phyloP scores from a whole-genome alignment of 1,140 invertebrate genomes.

The Latrodectus geometricus region DNA sequence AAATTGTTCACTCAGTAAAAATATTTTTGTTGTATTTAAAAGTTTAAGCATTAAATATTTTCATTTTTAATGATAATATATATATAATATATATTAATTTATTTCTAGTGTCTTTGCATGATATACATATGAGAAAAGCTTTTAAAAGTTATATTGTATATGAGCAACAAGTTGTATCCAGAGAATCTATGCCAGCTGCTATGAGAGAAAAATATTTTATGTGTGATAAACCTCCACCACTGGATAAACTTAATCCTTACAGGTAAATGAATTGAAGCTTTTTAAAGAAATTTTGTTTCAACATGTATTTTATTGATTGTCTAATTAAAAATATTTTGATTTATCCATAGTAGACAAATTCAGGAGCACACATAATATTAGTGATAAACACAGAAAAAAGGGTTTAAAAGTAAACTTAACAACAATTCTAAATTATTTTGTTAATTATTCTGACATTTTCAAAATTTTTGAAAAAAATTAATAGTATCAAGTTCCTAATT shows the following conservation, averaged over 20 bases:
- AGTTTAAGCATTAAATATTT: neutral
- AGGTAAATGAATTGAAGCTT: constrained; percentile 71
- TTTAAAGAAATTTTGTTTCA: neutral
- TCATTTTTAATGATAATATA: neutral
- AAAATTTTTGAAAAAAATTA: too few relatives aligned
- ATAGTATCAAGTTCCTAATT: too few relatives aligned
- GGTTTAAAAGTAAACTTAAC: too few relatives aligned
- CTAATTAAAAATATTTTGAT: too few relatives aligned
- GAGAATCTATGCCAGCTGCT: constrained; percentile 92
- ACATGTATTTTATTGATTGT: too few relatives aligned
- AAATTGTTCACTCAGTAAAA: too few relatives aligned
- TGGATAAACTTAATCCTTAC: constrained; percentile 95
- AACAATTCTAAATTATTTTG: too few relatives aligned
- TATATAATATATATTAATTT: constrained; percentile 55
- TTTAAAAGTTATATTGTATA: constrained; percentile 92
- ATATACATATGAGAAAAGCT: constrained; percentile 96
- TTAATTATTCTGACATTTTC: too few relatives aligned
- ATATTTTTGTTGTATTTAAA: neutral
- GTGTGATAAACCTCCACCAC: constrained; percentile 93
- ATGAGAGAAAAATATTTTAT: constrained; percentile 91
- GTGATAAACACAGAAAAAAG: too few relatives aligned
- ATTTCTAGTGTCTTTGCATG: constrained; percentile 89
- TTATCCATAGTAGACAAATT: too few relatives aligned
- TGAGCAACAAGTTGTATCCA: constrained; percentile 96
- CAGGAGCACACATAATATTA: too few relatives aligned